Conservation (phyloP, 2,888 invertebrate genomes). For the Sphinx pinastri region DNA sequence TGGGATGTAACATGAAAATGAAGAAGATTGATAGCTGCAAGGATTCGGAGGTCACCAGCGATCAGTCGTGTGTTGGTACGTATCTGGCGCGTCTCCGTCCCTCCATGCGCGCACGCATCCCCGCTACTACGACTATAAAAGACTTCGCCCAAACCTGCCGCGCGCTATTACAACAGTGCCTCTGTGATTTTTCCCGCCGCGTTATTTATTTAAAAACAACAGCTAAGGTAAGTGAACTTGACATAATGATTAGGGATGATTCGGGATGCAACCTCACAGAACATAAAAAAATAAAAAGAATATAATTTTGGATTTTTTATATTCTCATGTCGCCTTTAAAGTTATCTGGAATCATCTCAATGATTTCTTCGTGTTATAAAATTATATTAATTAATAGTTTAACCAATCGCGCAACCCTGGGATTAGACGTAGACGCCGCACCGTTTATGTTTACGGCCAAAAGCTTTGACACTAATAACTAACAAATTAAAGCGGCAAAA, state of each 20-base stretch:
- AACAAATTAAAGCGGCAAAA: conserved; percentile 14
- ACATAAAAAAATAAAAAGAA: conserved; percentile 23
- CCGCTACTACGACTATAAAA: conserved; percentile 80
- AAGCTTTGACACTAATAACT: conserved; percentile 21
- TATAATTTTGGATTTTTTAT: neutral
- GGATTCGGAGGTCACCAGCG: conserved; percentile 27
- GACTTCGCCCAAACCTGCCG: conserved; percentile 74
- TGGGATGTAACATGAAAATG: conserved; percentile 18
- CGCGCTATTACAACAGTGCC: conserved; percentile 83
- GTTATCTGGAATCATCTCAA: conserved; percentile 16
- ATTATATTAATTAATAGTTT: neutral
- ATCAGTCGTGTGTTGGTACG: conserved; percentile 25
- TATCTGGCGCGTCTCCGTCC: conserved; percentile 46
- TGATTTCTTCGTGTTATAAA: neutral
- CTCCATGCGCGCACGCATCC: conserved; percentile 70
- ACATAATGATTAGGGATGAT: conserved; percentile 58
- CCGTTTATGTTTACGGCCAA: neutral
- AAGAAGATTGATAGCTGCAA: conserved; percentile 22
- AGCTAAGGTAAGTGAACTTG: conserved; percentile 76
- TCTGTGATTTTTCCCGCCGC: conserved; percentile 80
- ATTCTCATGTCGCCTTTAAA: neutral
- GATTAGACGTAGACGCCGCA: neutral
- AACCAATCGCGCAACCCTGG: neutral
- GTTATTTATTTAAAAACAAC: conserved; percentile 68
- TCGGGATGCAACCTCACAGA: conserved; percentile 14